phyloP scores from a whole-genome alignment of 2,113 vertebrate species.

The Xyrauchen texanus region DNA sequence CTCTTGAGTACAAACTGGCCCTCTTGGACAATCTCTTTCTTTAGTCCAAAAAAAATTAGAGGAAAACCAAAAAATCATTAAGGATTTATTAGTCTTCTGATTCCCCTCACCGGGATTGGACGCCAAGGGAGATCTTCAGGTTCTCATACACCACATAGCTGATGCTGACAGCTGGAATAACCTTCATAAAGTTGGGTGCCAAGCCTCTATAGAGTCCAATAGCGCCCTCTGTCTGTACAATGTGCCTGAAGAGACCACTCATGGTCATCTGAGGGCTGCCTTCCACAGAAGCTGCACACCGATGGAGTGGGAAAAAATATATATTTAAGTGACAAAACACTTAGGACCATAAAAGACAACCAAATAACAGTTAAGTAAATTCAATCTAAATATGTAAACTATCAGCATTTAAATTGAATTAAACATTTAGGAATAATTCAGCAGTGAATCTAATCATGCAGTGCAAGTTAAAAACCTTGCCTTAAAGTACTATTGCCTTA shows the following conservation, averaged over 20 bases:
- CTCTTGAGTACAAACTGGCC: not conserved
- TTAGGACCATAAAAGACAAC: no score
- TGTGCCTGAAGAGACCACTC: constrained; percentile 89
- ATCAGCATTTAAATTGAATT: not conserved
- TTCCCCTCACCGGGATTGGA: constrained; percentile 85
- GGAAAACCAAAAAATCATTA: constrained; percentile 1
- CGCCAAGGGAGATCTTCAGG: constrained; percentile 87
- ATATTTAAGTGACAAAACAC: no score
- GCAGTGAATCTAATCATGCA: not conserved
- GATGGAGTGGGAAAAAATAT: not conserved
- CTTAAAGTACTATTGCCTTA: not conserved
- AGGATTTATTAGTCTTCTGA: not conserved
- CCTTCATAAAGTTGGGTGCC: constrained; percentile 98
- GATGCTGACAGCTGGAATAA: constrained; percentile 97
- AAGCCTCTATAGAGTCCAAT: constrained; percentile 92
- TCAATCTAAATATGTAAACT: not conserved
- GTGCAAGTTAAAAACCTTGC: no score
- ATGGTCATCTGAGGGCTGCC: constrained; percentile 87
- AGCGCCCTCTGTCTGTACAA: constrained; percentile 87
- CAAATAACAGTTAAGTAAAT: no score
- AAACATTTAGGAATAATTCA: no score
- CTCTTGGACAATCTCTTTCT: not conserved
- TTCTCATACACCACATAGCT: constrained; percentile 97
- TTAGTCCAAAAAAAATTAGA: constrained; percentile 17
- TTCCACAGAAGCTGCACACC: constrained; percentile 78